phyloP scores from a whole-genome alignment of 2,113 vertebrate species.

The Pluvialis apricaria region DNA sequence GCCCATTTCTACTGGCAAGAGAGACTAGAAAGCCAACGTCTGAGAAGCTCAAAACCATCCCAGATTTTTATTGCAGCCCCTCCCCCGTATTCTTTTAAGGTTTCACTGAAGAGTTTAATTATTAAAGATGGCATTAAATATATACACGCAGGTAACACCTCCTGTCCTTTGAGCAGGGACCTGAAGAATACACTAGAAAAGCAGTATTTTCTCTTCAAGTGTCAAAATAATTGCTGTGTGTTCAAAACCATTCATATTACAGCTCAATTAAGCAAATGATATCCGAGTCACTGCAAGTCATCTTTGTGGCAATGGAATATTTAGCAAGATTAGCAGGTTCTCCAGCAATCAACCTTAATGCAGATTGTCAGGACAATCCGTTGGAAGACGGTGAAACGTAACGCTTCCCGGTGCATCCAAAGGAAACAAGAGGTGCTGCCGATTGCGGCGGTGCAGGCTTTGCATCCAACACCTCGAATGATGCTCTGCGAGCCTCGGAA shows the following conservation, averaged over 20 bases:
- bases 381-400: neutral
- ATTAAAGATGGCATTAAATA: slow-evolving; percentile 8
- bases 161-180: neutral
- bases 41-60: neutral
- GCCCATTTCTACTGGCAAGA: neutral
- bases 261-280: neutral
- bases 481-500: neutral
- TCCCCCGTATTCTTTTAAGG: neutral
- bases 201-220: neutral
- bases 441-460: rapidly evolving
- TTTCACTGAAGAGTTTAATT: neutral
- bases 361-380: neutral
- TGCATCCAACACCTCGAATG: neutral
- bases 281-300: neutral
- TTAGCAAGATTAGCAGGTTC: neutral
- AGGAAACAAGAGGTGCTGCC: neutral
- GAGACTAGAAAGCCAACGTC: neutral
- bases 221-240: neutral
- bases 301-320: neutral
- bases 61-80: neutral
- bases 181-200: neutral
- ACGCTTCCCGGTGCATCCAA: rapidly evolving
- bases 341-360: neutral
- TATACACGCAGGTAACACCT: neutral
- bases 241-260: neutral